Conservation (phyloP, 2,888 invertebrate species). For the Eumacrocentrus americanus region DNA sequence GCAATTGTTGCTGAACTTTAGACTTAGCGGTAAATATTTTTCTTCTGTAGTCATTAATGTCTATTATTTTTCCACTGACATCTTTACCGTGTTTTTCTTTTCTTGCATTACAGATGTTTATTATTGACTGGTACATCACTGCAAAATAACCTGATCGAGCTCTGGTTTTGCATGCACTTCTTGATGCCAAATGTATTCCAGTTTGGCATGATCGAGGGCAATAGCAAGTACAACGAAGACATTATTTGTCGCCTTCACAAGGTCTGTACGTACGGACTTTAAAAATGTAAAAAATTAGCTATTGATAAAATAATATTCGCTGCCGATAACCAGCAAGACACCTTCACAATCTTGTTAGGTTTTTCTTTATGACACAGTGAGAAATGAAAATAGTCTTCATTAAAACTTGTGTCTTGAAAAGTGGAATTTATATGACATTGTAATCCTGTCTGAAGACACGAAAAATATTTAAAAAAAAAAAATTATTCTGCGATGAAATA, state of each 20-base stretch:
- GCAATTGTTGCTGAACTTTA: slow-evolving; percentile 95
- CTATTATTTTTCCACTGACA: slow-evolving; percentile 7
- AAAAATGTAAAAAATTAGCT: not conserved
- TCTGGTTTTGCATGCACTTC: slow-evolving; percentile 98
- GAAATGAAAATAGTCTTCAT: slow-evolving; percentile 51
- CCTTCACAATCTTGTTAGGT: slow-evolving; percentile 40
- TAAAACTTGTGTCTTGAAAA: slow-evolving; percentile 56
- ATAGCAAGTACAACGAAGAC: slow-evolving; percentile 87
- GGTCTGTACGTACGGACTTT: slow-evolving; percentile 65
- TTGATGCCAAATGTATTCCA: slow-evolving; percentile 97
- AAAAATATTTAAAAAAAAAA: no score
- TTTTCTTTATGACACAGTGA: slow-evolving; percentile 45
- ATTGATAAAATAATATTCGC: slow-evolving; percentile 43
- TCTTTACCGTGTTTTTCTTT: slow-evolving; percentile 16
- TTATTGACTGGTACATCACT: slow-evolving; percentile 93
- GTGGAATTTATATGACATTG: slow-evolving; percentile 48
- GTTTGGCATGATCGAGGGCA: slow-evolving; percentile 94
- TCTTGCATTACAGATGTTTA: slow-evolving; percentile 70
- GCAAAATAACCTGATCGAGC: slow-evolving; percentile 94
- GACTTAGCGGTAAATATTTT: slow-evolving; percentile 74
- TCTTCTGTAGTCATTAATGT: not conserved
- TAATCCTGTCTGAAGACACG: slow-evolving; percentile 59
- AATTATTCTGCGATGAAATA: slow-evolving; percentile 1
- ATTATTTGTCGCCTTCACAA: slow-evolving; percentile 89
- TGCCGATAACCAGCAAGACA: slow-evolving; percentile 49